Evolutionary conservation across 2,113 vertebrate genomes (phyloP).

Genomic region (Plestiodon gilberti): DNA sequence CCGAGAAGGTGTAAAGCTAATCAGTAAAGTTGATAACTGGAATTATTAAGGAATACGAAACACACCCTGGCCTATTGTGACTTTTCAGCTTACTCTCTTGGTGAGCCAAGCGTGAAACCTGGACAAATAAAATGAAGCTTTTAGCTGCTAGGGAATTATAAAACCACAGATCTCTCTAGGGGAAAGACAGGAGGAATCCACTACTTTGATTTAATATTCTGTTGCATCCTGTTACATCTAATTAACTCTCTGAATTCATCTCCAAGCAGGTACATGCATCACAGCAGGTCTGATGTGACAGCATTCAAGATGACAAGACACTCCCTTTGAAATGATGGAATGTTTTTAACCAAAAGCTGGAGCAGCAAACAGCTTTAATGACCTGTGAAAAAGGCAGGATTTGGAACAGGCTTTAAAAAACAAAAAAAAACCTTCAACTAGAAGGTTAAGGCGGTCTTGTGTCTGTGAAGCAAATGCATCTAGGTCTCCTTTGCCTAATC

Average conservation of each 20-base stretch:
- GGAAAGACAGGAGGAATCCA: conserved; percentile 13
- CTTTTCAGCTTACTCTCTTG: conserved; percentile 17
- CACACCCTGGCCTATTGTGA: background rate
- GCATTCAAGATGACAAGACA: conserved; percentile 14
- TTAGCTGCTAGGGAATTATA: conserved; percentile 8
- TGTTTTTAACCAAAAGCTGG: conserved; percentile 10
- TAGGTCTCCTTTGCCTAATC: background rate
- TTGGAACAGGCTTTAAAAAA: background rate
- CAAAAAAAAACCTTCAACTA: background rate
- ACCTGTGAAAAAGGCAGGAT: conserved; percentile 28
- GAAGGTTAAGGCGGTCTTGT: background rate
- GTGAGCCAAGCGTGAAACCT: background rate
- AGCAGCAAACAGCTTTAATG: background rate
- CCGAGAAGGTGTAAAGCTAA: background rate
- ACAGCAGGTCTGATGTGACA: conserved; percentile 32
- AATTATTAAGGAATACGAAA: background rate
- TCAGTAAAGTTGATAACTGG: background rate
- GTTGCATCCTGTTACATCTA: conserved; percentile 33
- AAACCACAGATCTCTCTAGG: background rate
- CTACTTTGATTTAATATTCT: conserved; percentile 24
- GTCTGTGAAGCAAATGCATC: conserved; percentile 16
- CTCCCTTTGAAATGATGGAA: conserved; percentile 6
- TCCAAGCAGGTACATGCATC: conserved; percentile 11
- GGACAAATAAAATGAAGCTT: conserved; percentile 13
- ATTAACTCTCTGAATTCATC: conserved; percentile 29